A percentile compares a stretch with the other conserved stretches of the same genome.
Conservation (phyloP, 1,140 invertebrate genomes). For the Drosophila carrolli region DNA sequence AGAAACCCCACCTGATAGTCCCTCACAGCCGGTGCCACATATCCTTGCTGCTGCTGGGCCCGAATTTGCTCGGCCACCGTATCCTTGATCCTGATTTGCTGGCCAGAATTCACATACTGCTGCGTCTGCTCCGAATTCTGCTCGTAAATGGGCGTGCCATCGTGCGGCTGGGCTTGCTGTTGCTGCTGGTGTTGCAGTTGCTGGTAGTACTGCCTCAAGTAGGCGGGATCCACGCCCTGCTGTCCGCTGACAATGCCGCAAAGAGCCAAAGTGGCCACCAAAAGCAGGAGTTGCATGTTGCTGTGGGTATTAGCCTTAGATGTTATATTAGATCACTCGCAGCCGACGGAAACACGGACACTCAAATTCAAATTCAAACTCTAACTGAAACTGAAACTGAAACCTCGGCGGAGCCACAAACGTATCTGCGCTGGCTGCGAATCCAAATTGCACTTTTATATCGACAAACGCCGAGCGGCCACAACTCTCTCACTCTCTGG, state of each 20-base stretch:
- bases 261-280: constrained; percentile 70
- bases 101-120: constrained; percentile 75
- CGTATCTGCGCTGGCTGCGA: constrained; percentile 68
- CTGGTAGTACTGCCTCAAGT: constrained; percentile 81
- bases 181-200: constrained; percentile 73
- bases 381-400: constrained; percentile 32
- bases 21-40: constrained; percentile 76
- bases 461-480: constrained; percentile 35
- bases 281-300: constrained; percentile 66
- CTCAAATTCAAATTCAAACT: constrained; percentile 4
- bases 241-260: constrained; percentile 59
- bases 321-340: constrained; percentile 30
- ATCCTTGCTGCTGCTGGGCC: constrained; percentile 75
- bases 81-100: constrained; percentile 79
- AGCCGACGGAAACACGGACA: constrained; percentile 9
- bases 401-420: constrained; percentile 67
- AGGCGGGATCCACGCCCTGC: constrained; percentile 80
- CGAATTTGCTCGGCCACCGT: constrained; percentile 80
- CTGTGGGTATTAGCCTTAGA: background rate
- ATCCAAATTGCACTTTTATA: constrained; percentile 81
- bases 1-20: constrained; percentile 70
- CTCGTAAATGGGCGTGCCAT: constrained; percentile 82
- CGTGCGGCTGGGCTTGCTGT: constrained; percentile 57
- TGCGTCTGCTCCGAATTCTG: constrained; percentile 82
- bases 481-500: constrained; percentile 25